These are phyloP conservation scores for Egretta garzetta DNA, from an alignment of 2,113 vertebrate species.

Conservation along the genomic window DNA sequence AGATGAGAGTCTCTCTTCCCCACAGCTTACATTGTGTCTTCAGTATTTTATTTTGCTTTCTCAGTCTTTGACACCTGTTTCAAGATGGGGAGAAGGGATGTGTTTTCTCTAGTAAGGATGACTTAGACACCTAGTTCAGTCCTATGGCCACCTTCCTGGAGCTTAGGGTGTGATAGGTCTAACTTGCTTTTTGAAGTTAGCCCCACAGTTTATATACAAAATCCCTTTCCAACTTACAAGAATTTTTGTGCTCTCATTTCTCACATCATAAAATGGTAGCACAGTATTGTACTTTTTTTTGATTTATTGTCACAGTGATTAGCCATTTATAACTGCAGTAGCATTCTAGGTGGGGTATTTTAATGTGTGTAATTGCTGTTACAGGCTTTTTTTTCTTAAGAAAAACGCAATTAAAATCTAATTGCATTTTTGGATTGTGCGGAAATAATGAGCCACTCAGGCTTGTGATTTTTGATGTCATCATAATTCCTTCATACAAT, in stretches of 20 bases:
- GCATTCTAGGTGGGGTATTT: not conserved
- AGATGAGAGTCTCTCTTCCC: not conserved
- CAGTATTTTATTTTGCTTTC: not conserved
- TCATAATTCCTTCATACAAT: not conserved
- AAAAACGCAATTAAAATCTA: not conserved
- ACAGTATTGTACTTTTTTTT: fast-evolving
- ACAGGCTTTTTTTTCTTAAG: not conserved
- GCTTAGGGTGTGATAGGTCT: not conserved
- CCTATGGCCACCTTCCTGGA: not conserved
- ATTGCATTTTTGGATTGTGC: not conserved
- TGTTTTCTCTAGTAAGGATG: not conserved
- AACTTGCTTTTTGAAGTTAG: not conserved
- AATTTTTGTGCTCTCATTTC: not conserved
- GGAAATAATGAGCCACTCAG: not conserved
- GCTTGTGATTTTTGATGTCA: not conserved
- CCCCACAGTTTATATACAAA: not conserved
- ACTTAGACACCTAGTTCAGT: not conserved
- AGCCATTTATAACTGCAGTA: not conserved
- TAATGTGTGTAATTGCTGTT: not conserved
- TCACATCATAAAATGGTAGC: not conserved
- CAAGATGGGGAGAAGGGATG: not conserved
- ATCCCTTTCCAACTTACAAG: not conserved
- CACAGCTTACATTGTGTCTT: not conserved
- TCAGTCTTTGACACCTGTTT: not conserved
- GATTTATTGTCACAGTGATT: not conserved